Base-by-base conservation (phyloP, 2,888 invertebrate genomes). In the Tiliacea citrago region DNA sequence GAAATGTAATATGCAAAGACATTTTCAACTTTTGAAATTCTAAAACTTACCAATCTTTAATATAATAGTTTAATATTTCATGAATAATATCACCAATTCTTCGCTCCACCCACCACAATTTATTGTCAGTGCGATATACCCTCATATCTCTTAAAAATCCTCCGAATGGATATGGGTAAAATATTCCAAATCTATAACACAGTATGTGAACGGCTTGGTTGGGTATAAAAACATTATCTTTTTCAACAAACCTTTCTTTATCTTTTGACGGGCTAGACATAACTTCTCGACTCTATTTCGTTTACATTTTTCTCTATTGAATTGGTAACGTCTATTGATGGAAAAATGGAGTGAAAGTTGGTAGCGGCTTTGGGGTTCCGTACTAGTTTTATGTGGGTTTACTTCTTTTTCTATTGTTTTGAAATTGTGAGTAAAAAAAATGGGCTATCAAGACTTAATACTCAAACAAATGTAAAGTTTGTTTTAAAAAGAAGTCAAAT, bases 221-320 rank as follows among this genome's bases (percentile, higher is more conserved):
- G 73, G 73, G 55, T 86, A 86, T 74, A 82, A 80, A 78, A 81
- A 80, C 89, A 88, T 88, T 88, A 88, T 86, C 80, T 87, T 80
- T 82, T 76, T 66, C 78, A 79, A 81, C 84, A 81, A 85, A 88
- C 80, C 87, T 87, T 80, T 75, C 75, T 86, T 84, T 88, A 88
- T 88, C 85, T 86, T 75, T 78, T 81, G 81, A 82, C 84, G 77
- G 83, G 73, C 42, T 76, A 68, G 70, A 77, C 76, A 84, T 86
- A 86, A 85, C 82, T 88, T 83, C 63, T 79, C 79, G 75, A 75
- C 74, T 86, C 86, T 85, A 88, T 88, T 85, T 83, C 86, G 79
- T 90, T 89, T 88, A 88, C 88, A 90, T 88, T 88, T 88, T 80
- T 78, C 76, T 82, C 75, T 89, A 90, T 87, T 88, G 86, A 90